These are phyloP conservation scores for Diuraphis noxia DNA, from an alignment of 1,140 invertebrate genomes.

Conservation along the genomic window DNA sequence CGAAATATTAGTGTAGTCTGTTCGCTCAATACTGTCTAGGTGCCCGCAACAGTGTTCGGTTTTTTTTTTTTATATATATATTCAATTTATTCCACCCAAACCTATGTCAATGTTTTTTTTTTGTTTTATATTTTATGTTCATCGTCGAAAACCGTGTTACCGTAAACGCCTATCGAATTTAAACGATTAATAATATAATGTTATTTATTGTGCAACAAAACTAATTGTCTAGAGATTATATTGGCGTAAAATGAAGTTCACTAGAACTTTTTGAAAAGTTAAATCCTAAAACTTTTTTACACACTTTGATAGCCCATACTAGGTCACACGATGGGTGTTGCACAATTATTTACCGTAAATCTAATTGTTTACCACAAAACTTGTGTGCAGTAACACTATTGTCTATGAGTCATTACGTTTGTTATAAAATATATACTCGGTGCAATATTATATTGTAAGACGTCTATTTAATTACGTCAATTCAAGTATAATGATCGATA, in stretches of 20 bases:
- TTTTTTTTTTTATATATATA: not conserved
- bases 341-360: conserved; percentile 28
- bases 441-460: not conserved
- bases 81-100: not conserved
- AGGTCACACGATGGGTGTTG: conserved; percentile 32
- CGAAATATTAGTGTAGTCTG: not conserved
- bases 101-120: not conserved
- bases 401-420: not conserved
- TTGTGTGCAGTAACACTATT: not conserved
- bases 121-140: not conserved
- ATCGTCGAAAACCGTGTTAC: not conserved
- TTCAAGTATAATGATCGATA: not conserved
- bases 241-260: conserved; percentile 25
- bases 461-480: not conserved
- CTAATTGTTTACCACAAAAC: conserved; percentile 19
- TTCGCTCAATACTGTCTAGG: not conserved
- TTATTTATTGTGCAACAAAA: conserved; percentile 25
- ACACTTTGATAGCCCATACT: conserved; percentile 18
- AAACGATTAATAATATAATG: conserved; percentile 10
- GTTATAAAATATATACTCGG: not conserved
- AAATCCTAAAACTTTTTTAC: conserved; percentile 32
- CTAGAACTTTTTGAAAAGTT: conserved; percentile 25
- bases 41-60: not conserved
- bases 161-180: not conserved
- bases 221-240: conserved; percentile 25